Base-by-base conservation (phyloP, 2,797 vertebrate genomes). In the Harpagifer antarcticus region DNA sequence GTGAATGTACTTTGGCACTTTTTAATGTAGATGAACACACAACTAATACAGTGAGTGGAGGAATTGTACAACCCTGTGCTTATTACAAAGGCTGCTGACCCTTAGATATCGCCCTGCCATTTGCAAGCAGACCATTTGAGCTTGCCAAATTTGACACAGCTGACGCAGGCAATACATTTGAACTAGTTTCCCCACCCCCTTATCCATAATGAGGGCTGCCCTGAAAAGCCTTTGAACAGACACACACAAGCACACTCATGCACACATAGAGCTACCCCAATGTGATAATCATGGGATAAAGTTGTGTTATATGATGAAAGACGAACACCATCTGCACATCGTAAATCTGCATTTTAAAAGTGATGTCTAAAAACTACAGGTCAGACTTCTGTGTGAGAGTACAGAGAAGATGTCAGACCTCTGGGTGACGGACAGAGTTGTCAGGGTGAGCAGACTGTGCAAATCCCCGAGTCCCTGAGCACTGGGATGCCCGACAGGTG, bases 71-170 rank as follows among this genome's bases (percentile, higher is more conserved):
- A 84, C 84, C 76, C 83, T 74, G 59, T 86, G 75, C 91, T 89
- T 90, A 89, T 92, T 87, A 83, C 80, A 83, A 86, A 79, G 84
- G 86, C 85, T 83, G 71, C 80, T 94, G 92, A 93, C 92, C 92
- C 89, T 82, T 77, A 83, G 76, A 84, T 91, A 92, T 90, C 82
- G 88, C 91, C 93, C 88, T 87, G 86, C 95, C 94, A 95, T 95
- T 95, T 95, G 94, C 90, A 95, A 90, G 92, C 91, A 82, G 91
- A 94, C 95, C 95, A 95, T 95, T 95, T 94, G 93, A 94, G 94
- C 93, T 93, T 84, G 93, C 92, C 93, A 94, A 94, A 94, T 94
- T 94, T 94, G 94, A 95, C 95, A 94, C 95, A 95, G 93, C 94
- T 95, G 95, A 95, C 92, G 83, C 88, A 58, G 91, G 94, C 93